Evolutionary conservation across 2,113 vertebrate species (phyloP).

Genomic region (Colossoma macropomum): DNA sequence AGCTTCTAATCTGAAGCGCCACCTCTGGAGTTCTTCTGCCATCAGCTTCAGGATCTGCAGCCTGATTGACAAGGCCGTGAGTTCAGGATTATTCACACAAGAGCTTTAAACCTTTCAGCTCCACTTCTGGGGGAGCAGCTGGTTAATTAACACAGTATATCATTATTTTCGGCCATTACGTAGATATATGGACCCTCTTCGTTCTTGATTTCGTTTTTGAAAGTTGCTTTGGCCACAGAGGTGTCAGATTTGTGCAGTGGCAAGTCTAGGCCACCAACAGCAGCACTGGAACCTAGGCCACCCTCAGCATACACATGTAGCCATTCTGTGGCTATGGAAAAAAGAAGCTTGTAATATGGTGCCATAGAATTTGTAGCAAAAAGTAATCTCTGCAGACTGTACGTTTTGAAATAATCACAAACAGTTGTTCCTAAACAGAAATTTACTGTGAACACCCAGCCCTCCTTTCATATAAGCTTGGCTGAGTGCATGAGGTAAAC

Average conservation of each 20-base stretch:
- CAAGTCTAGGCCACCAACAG: not conserved
- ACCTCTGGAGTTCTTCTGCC: not conserved
- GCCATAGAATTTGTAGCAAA: not conserved
- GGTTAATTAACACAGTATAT: conserved; percentile 13
- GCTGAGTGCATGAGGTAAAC: conserved; percentile 33
- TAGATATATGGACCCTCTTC: not conserved
- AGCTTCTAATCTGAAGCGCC: not conserved
- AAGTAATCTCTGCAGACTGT: not conserved
- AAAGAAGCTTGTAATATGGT: not conserved
- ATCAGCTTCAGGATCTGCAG: not conserved
- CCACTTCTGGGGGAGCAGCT: not conserved
- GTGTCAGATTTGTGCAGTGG: not conserved
- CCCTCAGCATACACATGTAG: not conserved
- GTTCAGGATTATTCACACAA: not conserved
- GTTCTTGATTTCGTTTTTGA: not conserved
- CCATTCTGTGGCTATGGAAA: not conserved
- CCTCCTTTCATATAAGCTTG: conserved; percentile 34
- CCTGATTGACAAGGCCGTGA: not conserved
- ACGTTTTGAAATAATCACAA: not conserved
- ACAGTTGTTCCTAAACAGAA: not conserved
- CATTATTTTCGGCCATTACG: not conserved
- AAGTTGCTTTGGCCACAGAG: not conserved
- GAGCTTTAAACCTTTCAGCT: conserved; percentile 28
- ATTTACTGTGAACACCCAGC: not conserved
- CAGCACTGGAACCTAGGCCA: not conserved